phyloP scores from a whole-genome alignment of 2,888 invertebrate species.

The Steinernema carpocapsae region DNA sequence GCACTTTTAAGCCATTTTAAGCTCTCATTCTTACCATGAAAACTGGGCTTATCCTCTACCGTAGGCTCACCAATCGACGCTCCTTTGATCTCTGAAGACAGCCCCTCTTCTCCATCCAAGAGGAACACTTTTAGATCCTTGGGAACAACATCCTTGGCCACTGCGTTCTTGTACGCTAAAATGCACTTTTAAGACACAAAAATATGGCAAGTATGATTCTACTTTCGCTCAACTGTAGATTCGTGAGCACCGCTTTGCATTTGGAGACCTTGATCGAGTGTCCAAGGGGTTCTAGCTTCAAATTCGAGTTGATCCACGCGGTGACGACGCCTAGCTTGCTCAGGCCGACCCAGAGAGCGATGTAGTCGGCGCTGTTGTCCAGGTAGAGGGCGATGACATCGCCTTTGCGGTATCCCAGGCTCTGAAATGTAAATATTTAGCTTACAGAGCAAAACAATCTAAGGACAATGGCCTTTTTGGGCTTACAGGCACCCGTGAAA shows the following conservation, averaged over 20 bases:
- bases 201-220: constrained; percentile 32
- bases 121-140: not conserved
- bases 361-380: constrained; percentile 89
- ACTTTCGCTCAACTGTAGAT: constrained; percentile 56
- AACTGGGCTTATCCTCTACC: constrained; percentile 44
- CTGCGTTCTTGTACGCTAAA: not conserved
- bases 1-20: not conserved
- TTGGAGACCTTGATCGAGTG: constrained; percentile 87
- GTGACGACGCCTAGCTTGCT: constrained; percentile 77
- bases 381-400: constrained; percentile 87
- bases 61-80: constrained; percentile 31
- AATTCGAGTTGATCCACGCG: constrained; percentile 91
- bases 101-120: not conserved
- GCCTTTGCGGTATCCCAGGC: constrained; percentile 73
- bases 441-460: no score
- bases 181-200: not conserved
- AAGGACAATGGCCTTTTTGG: no score
- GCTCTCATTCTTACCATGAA: constrained; percentile 57
- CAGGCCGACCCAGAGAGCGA: constrained; percentile 89
- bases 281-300: constrained; percentile 80
- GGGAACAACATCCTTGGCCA: not conserved
- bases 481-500: no score
- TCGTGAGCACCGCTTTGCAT: constrained; percentile 80
- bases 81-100: not conserved
- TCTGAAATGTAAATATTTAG: constrained; percentile 37